Evolutionary conservation across 1,140 invertebrate species (phyloP).

Genomic region (Bombus superbus): DNA sequence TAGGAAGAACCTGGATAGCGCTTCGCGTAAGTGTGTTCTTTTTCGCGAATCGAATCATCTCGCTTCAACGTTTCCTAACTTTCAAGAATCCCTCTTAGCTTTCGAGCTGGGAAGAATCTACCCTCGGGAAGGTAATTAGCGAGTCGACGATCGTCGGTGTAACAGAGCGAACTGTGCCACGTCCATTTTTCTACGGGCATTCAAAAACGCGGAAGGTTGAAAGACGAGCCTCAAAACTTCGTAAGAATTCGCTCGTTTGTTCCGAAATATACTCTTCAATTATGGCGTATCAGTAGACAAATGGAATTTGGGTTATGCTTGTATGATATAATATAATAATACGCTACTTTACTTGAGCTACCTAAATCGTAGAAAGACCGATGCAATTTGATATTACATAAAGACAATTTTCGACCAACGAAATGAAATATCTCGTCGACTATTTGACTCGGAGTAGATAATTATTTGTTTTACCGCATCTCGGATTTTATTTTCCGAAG

Average conservation of each 20-base stretch:
- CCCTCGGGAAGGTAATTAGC: conserved; percentile 37
- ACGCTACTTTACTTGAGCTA: no score
- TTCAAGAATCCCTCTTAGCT: conserved; percentile 22
- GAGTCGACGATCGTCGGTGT: conserved; percentile 38
- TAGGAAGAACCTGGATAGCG: neutral
- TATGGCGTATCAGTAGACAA: neutral
- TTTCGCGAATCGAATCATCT: conserved; percentile 37
- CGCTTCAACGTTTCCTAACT: conserved; percentile 19
- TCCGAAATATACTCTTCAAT: neutral
- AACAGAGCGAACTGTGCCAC: conserved; percentile 43
- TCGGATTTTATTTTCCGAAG: no score
- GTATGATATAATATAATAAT: no score
- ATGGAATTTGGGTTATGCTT: neutral
- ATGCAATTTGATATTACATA: no score
- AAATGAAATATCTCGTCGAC: no score
- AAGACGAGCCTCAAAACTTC: neutral
- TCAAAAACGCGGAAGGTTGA: conserved; percentile 1
- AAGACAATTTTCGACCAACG: no score
- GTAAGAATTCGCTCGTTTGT: neutral
- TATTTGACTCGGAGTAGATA: no score
- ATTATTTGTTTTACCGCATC: no score
- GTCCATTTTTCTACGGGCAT: conserved; percentile 5
- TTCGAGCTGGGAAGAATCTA: conserved; percentile 16
- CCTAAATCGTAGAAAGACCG: no score
- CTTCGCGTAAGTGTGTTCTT: neutral